phyloP scores from a whole-genome alignment of 1,140 invertebrate genomes.

The Atta colombica region DNA sequence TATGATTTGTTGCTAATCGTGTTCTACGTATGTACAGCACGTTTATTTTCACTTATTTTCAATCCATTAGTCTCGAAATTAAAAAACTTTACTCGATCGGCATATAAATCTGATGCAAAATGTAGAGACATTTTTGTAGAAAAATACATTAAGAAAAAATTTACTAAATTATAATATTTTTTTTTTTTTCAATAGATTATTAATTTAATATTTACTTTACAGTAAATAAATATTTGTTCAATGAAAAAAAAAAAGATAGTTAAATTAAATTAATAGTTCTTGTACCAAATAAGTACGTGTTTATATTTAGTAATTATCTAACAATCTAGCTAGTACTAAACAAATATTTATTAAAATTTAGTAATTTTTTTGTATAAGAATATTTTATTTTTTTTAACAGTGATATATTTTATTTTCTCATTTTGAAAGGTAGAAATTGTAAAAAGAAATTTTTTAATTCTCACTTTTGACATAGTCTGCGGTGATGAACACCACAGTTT shows the following conservation, averaged over 20 bases:
- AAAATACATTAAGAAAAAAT: no score
- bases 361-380: not conserved
- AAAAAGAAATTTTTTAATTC: not conserved
- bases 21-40: not conserved
- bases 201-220: no score
- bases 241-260: no score
- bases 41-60: not conserved
- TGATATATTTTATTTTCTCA: not conserved
- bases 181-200: no score
- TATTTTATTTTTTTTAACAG: not conserved
- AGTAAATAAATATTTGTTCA: no score
- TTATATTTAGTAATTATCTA: no score
- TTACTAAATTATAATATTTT: no score
- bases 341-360: no score
- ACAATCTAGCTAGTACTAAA: no score
- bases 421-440: not conserved
- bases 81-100: not conserved
- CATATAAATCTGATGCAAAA: not conserved
- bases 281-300: no score
- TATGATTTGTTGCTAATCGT: conserved; percentile 42
- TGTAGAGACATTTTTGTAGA: not conserved
- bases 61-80: not conserved
- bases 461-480: not conserved
- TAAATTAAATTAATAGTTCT: no score
- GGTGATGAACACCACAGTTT: not conserved